Evolutionary conservation across 2,113 vertebrate species (phyloP).

Genomic region (Heterocephalus glaber): DNA sequence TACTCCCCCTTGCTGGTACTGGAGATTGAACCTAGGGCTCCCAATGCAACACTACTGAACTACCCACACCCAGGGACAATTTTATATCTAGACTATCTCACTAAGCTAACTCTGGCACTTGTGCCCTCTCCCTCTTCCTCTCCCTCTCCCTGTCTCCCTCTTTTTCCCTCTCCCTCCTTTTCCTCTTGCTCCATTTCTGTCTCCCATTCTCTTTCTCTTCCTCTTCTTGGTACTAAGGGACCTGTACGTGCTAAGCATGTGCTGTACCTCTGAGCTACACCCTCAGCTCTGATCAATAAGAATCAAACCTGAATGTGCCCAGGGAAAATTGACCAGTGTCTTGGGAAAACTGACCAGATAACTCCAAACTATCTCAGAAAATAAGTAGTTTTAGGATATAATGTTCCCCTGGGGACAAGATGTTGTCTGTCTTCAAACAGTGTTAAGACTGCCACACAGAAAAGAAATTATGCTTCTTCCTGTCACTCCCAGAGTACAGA

Average conservation of each 20-base stretch:
- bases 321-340: not conserved
- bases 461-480: not conserved
- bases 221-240: not conserved
- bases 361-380: not conserved
- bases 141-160: not conserved
- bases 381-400: not conserved
- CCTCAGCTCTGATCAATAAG: not conserved
- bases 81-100: not conserved
- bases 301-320: not conserved
- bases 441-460: not conserved
- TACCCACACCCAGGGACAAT: not conserved
- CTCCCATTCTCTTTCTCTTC: not conserved
- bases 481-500: not conserved
- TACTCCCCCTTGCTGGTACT: not conserved
- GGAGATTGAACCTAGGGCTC: not conserved
- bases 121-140: not conserved
- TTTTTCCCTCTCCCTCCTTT: not conserved
- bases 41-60: not conserved
- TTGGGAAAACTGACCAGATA: not conserved
- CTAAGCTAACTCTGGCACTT: not conserved
- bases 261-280: not conserved
- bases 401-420: not conserved
- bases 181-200: not conserved
- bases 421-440: conserved; percentile 42
- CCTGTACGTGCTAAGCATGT: not conserved